phyloP scores from a whole-genome alignment of 2,888 invertebrate species.

The Amphipyra tragopoginis region DNA sequence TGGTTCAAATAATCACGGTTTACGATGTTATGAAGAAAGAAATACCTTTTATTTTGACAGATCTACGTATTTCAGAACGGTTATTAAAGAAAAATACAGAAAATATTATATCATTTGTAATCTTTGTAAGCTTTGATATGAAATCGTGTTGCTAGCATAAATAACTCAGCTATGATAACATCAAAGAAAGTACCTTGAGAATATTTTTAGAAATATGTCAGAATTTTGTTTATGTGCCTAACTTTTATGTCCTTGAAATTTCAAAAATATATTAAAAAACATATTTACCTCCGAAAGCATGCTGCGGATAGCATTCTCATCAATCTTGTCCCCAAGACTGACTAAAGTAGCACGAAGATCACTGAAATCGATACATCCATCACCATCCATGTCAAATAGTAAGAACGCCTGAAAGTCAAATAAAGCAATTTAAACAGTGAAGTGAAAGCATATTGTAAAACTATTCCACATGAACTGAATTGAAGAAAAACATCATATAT shows the following conservation, averaged over 20 bases:
- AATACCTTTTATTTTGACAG: background rate
- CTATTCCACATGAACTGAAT: background rate
- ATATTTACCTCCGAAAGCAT: slow-evolving; percentile 91
- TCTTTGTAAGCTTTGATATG: too few species aligned
- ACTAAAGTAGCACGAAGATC: slow-evolving; percentile 91
- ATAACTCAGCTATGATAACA: background rate
- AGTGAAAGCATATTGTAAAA: slow-evolving; percentile 1
- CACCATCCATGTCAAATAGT: slow-evolving; percentile 91
- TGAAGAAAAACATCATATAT: background rate
- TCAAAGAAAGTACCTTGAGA: background rate
- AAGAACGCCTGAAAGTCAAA: slow-evolving; percentile 88
- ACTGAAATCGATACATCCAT: slow-evolving; percentile 91
- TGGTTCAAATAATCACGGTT: background rate
- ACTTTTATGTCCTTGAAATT: too few species aligned
- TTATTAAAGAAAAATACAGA: background rate
- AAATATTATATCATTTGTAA: background rate
- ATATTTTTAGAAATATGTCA: background rate
- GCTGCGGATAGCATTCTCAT: slow-evolving; percentile 89
- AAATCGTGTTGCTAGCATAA: background rate
- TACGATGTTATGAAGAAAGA: background rate
- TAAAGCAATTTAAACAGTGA: background rate
- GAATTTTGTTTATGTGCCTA: background rate
- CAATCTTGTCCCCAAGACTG: slow-evolving; percentile 89
- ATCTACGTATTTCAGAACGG: background rate
- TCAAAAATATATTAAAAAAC: background rate